A percentile compares a stretch with the other conserved stretches of the same genome.
These are phyloP conservation scores for Silurus glanis DNA, from an alignment of 2,113 vertebrate genomes.

Conservation along the genomic window DNA sequence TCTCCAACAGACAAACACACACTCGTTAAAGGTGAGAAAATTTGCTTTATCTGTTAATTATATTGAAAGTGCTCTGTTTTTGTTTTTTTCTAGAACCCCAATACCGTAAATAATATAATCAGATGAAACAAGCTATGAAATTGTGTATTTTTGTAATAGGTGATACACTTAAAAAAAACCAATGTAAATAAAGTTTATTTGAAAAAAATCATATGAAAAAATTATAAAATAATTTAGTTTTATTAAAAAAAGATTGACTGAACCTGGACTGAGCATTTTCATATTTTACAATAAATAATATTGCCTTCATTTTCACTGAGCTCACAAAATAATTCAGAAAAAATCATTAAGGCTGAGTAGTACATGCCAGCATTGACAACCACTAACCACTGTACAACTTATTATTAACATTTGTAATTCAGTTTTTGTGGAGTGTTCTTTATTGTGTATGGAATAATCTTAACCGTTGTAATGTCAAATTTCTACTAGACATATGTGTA, in stretches of 20 bases:
- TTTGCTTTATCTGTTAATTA: neutral
- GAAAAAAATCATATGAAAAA: neutral
- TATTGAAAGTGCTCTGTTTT: neutral
- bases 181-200: neutral
- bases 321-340: neutral
- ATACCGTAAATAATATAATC: neutral
- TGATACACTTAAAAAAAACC: neutral
- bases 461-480: neutral
- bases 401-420: neutral
- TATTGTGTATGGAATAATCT: neutral
- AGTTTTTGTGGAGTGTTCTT: neutral
- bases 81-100: neutral
- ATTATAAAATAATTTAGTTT: neutral
- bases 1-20: slow-evolving; percentile 98
- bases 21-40: slow-evolving; percentile 87
- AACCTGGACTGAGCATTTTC: neutral
- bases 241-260: neutral
- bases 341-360: neutral
- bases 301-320: neutral
- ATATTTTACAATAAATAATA: neutral
- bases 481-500: neutral
- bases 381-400: neutral
- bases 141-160: neutral
- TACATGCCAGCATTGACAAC: neutral
- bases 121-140: neutral